Evolutionary conservation across 92 coral and sea anemone genomes (phyloP), one percentile per base, ranked within the genome.

Genomic region (Umimayanthus chanpuru): DNA sequence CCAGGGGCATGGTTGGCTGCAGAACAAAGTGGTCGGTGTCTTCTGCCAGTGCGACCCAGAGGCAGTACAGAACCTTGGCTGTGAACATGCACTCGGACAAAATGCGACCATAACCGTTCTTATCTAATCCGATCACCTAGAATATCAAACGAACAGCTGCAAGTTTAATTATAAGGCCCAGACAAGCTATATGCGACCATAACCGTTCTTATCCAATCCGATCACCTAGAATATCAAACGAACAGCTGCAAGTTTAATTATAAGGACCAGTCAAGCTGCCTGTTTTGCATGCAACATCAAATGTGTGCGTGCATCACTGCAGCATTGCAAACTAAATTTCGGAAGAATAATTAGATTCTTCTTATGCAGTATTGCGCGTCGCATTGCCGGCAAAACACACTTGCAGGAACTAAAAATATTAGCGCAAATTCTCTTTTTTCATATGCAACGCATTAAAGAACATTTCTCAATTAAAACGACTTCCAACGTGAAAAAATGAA

Each of bases 101-200:
- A 75, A 96, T 93, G 40, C 97, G 94, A 25, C 98, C 98, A 65
- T 96, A 96, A 2, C 97, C 98, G 55, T 91, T 89, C 88, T 92
- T 92, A 82, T 96, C 93, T 77, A 96, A 85, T 74, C 98, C 98
- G 50, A 96, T 92, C 14, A 96, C 98, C 98, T 96, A 76, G 4
- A 16, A 26, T 2, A 23, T 40, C 4, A 71, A 71, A 28, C 76
- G 20, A 71, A 71, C 36, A 14, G 76, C 12, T 66, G 38, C 76
- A 71, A 71, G 36, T 71, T 8, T 71, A 32, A 32, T 32, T 32
- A 32, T 32, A 6, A 4, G 16, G 36, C 14, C 76, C 14, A 25
- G 76, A 28, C 76, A 25, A 71, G 15, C 36, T 12, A 12, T 71
- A 96, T 93, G 40, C 97, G 94, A 25, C 98, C 98, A 65, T 96